Evolutionary conservation across 2,113 vertebrate genomes (phyloP).

Genomic region (Eurypyga helias): DNA sequence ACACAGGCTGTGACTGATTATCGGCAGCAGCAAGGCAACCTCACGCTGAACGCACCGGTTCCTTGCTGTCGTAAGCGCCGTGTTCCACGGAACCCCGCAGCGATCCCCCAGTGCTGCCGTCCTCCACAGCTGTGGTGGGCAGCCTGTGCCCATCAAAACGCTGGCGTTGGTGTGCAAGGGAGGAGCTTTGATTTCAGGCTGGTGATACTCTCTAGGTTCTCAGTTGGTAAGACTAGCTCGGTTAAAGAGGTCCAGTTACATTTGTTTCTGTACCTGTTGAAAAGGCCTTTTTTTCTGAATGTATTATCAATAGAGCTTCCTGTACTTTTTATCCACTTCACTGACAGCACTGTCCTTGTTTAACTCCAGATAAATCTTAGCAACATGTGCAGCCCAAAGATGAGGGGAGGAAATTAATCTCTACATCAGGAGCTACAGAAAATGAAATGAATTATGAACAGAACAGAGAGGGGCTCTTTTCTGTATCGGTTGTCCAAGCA

Average conservation of each 20-base stretch:
- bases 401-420: background rate
- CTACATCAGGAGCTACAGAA: background rate
- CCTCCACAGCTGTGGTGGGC: background rate
- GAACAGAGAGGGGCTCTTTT: background rate
- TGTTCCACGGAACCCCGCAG: background rate
- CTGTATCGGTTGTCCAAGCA: background rate
- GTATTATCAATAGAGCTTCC: background rate
- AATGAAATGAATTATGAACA: background rate
- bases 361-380: conserved; percentile 15
- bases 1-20: background rate
- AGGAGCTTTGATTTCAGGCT: background rate
- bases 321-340: background rate
- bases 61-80: background rate
- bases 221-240: background rate
- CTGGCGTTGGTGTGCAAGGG: background rate
- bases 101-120: rapidly evolving
- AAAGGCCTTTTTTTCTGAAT: background rate
- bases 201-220: background rate
- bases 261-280: background rate
- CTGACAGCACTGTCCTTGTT: background rate
- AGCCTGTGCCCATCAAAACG: background rate
- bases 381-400: background rate
- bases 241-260: background rate
- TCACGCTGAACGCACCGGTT: rapidly evolving
- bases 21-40: background rate